Conservation (phyloP, 1,140 invertebrate species). For the Eciton burchellii region DNA sequence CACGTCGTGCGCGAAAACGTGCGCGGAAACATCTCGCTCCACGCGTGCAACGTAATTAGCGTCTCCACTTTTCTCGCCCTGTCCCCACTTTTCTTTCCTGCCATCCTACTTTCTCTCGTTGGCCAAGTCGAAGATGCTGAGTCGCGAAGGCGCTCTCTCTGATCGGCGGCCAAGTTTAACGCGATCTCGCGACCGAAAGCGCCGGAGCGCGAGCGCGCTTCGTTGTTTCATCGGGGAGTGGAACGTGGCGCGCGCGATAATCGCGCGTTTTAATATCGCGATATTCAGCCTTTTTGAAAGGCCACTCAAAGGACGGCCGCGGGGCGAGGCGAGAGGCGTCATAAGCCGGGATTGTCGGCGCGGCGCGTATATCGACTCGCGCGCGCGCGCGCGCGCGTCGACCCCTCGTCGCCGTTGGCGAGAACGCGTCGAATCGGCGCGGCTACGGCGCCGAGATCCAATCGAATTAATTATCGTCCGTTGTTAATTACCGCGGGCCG, state of each 20-base stretch:
- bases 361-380: conserved; percentile 43
- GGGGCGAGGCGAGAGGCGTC: conserved; percentile 47
- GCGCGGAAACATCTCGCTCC: neutral
- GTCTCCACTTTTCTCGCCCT: neutral
- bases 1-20: neutral
- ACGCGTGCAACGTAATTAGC: neutral
- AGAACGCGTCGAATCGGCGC: conserved; percentile 72
- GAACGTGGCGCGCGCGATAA: conserved; percentile 41
- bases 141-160: conserved; percentile 43
- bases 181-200: conserved; percentile 42
- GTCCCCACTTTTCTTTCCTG: neutral
- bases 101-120: neutral
- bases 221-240: conserved; percentile 55
- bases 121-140: conserved; percentile 2
- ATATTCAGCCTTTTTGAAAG: conserved; percentile 60
- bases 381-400: too few relatives aligned
- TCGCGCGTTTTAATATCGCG: conserved; percentile 55
- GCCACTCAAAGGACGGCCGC: conserved; percentile 51
- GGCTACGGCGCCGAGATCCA: conserved; percentile 77
- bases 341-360: conserved; percentile 56
- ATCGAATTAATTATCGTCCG: conserved; percentile 82
- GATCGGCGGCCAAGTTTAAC: conserved; percentile 47
- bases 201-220: conserved; percentile 33
- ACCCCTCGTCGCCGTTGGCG: conserved; percentile 64
- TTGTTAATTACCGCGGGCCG: conserved; percentile 79